phyloP scores from a whole-genome alignment of 2,113 vertebrate species.

The Notechis scutatus region DNA sequence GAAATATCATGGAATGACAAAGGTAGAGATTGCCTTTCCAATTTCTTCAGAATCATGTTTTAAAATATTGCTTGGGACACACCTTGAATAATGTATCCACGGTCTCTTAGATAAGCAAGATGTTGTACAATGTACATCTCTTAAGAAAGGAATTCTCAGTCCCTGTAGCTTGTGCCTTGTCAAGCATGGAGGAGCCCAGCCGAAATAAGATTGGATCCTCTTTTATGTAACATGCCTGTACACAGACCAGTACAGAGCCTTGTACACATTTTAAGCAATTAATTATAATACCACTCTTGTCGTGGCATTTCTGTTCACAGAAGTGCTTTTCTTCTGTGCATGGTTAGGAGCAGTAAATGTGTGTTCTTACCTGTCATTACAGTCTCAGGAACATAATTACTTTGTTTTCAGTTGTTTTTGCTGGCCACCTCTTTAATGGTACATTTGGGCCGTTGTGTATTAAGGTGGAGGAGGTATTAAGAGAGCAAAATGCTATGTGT shows the following conservation, averaged over 20 bases:
- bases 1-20: not conserved
- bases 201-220: not conserved
- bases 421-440: constrained; percentile 46
- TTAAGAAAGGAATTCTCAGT: not conserved
- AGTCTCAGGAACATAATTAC: constrained; percentile 16
- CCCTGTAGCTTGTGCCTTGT: not conserved
- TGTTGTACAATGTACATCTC: not conserved
- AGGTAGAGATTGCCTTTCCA: not conserved
- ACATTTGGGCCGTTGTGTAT: constrained; percentile 28
- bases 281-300: not conserved
- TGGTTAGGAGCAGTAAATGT: constrained; percentile 13
- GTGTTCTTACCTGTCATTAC: constrained; percentile 19
- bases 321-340: not conserved
- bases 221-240: not conserved
- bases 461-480: constrained; percentile 44
- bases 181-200: not conserved
- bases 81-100: not conserved
- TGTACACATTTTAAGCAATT: not conserved
- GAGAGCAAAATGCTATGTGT: constrained; percentile 20
- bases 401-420: constrained; percentile 49
- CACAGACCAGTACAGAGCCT: not conserved
- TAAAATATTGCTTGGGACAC: not conserved
- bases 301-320: not conserved
- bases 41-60: not conserved
- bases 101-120: not conserved